Evolutionary conservation across 2,888 invertebrate genomes (phyloP).

Genomic region (Cylloceria caligata): DNA sequence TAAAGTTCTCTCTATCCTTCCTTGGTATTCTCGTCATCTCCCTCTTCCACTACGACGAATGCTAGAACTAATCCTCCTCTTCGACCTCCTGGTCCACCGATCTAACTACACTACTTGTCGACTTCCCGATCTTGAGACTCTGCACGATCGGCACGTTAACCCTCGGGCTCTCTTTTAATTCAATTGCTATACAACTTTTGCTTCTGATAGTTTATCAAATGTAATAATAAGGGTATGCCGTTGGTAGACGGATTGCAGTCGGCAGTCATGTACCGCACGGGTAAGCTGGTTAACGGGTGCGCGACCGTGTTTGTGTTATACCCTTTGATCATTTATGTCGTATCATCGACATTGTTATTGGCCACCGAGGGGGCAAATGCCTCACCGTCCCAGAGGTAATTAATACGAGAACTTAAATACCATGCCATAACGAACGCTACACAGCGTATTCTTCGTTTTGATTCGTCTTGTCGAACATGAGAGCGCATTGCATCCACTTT

Average conservation of each 20-base stretch:
- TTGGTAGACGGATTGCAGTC: slow-evolving; percentile 43
- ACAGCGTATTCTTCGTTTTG: background rate
- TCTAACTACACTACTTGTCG: background rate
- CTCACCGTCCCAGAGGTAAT: slow-evolving; percentile 62
- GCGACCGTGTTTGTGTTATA: slow-evolving; percentile 35
- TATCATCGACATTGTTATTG: slow-evolving; percentile 27
- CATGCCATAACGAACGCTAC: background rate
- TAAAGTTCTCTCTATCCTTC: slow-evolving; percentile 48
- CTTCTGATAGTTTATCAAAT: slow-evolving; percentile 37
- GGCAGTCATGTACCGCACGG: slow-evolving; percentile 63
- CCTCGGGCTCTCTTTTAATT: background rate
- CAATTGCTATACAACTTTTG: background rate
- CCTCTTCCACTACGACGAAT: background rate
- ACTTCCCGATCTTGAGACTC: background rate
- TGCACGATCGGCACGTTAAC: background rate
- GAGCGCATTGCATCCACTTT: background rate
- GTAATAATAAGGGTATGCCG: slow-evolving; percentile 53
- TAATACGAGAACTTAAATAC: background rate
- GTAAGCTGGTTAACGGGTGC: slow-evolving; percentile 50
- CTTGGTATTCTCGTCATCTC: background rate
- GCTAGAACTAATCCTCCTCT: slow-evolving; percentile 4
- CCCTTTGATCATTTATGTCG: slow-evolving; percentile 39
- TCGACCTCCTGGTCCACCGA: background rate
- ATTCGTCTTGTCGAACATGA: background rate
- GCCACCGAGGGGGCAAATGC: slow-evolving; percentile 31